Conservation (phyloP, 2,888 invertebrate genomes). For the Halocaridina rubra region DNA sequence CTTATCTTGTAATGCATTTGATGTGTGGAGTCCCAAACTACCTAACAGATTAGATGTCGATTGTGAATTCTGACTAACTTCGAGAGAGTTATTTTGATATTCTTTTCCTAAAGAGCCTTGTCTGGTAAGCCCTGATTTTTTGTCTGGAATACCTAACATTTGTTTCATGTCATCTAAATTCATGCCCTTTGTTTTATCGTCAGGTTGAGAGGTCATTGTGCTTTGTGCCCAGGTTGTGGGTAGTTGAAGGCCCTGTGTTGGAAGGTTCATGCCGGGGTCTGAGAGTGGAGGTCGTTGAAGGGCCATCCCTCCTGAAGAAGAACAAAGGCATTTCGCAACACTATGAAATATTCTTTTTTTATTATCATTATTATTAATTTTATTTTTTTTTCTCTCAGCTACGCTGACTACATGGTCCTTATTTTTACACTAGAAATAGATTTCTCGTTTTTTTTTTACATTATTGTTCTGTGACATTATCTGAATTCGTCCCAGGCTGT, state of each 20-base stretch:
- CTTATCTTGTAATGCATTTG: conserved; percentile 4
- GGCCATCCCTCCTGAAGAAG: conserved; percentile 36
- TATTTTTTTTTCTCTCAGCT: too few relatives aligned
- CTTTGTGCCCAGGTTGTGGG: conserved; percentile 35
- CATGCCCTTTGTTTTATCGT: conserved; percentile 2
- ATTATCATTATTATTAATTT: too few relatives aligned
- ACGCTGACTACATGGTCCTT: too few relatives aligned
- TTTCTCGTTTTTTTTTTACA: too few relatives aligned
- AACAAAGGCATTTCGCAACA: background rate
- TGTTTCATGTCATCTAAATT: conserved; percentile 27
- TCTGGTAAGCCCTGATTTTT: conserved; percentile 40
- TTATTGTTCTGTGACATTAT: too few relatives aligned
- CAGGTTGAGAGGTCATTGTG: conserved; percentile 9
- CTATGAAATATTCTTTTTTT: too few relatives aligned
- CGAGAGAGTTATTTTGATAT: background rate
- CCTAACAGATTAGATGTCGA: background rate
- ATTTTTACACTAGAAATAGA: too few relatives aligned
- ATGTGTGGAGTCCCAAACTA: background rate
- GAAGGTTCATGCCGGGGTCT: conserved; percentile 13
- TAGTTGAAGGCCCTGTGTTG: conserved; percentile 3
- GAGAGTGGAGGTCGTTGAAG: conserved; percentile 40
- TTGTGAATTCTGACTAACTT: background rate
- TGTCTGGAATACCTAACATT: conserved; percentile 18
- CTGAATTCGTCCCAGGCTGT: too few relatives aligned
- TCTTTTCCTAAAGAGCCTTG: conserved; percentile 43